These are phyloP conservation scores for Phytoseiulus persimilis DNA, from an alignment of 2,888 invertebrate genomes.

Conservation along the genomic window DNA sequence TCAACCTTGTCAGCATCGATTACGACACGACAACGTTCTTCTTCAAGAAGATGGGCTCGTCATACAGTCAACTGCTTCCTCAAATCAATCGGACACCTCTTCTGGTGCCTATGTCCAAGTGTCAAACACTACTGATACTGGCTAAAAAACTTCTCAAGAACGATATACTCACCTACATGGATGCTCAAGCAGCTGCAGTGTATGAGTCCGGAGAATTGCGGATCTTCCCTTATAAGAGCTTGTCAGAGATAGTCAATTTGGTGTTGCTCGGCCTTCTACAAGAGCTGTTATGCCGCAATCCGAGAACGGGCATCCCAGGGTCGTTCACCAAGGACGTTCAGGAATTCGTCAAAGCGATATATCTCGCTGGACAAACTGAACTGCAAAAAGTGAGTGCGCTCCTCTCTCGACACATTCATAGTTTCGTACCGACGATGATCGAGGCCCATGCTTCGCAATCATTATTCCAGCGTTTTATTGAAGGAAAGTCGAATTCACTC, in stretches of 20 bases:
- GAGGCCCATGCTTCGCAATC: no score
- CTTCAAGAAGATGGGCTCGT: conserved; percentile 83
- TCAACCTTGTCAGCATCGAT: conserved; percentile 38
- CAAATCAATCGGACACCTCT: conserved; percentile 47
- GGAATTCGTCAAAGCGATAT: conserved; percentile 78
- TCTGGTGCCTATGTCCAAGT: conserved; percentile 49
- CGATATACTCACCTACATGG: conserved; percentile 68
- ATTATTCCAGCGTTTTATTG: conserved; percentile 59
- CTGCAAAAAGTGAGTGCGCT: conserved; percentile 60
- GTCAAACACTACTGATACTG: conserved; percentile 49
- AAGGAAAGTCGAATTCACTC: conserved; percentile 69
- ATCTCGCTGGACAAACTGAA: conserved; percentile 84
- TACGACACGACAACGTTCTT: conserved; percentile 76
- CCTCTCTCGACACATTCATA: no score
- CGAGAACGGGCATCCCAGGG: conserved; percentile 62
- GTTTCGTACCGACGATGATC: no score
- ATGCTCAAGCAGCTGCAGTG: conserved; percentile 73
- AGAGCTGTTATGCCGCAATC: conserved; percentile 57
- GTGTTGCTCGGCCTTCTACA: conserved; percentile 83
- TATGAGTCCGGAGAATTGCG: conserved; percentile 56
- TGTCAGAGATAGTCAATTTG: conserved; percentile 85
- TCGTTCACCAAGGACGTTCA: conserved; percentile 87
- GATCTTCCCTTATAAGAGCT: conserved; percentile 77
- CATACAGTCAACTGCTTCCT: conserved; percentile 56
- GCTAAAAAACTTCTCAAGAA: conserved; percentile 77